Base-by-base conservation (phyloP, 2,113 vertebrate species). In the Apodemus speciosus region DNA sequence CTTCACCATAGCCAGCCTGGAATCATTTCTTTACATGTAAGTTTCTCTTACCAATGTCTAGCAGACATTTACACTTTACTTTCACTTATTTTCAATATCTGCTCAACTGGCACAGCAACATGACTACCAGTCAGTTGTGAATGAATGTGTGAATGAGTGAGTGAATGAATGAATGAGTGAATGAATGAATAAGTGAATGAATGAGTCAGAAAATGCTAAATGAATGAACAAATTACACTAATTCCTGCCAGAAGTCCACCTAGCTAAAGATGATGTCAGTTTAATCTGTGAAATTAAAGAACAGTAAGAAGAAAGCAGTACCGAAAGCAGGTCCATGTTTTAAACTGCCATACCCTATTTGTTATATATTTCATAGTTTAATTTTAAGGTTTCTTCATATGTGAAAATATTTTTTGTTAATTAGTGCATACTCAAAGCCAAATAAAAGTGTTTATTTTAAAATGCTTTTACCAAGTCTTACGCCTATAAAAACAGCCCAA, bases 341-440 rank as follows among this genome's bases (percentile, higher is more conserved):
- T 79, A 84, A 93, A 79, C 32, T 72, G 43, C 6, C 53, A 94
- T 35, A 58, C 2, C 46, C 5, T 30, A 75, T 27, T 86, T 89
- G 35, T 68, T 86, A 51, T 76, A 62, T n/a, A 76, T 76, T 94
- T 88, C 75, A 71, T 69, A 56, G 2, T 38, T 83, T 21, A 81
- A 77, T 88, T 89, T 89, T 40, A 95, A 91, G 51, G 6, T 92
- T 16, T 92, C 40, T 88, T 88, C 23, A 81, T 77, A 85, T 60
- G 30, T 2, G 0, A 6, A 43, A 38, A 43, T 10, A 43, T 43
- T 14, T 71, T 15, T 4, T 43, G 9, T 53, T 15, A 84, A 49
- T 15, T 13, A 87, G 69, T 91, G 89, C 16, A 46, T 15, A 43
- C 60, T 79, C 49, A 7, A 72, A 25, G 53, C 18, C 51, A 90